Conservation (phyloP, 2,888 invertebrate species). For the Hypena proboscidalis region DNA sequence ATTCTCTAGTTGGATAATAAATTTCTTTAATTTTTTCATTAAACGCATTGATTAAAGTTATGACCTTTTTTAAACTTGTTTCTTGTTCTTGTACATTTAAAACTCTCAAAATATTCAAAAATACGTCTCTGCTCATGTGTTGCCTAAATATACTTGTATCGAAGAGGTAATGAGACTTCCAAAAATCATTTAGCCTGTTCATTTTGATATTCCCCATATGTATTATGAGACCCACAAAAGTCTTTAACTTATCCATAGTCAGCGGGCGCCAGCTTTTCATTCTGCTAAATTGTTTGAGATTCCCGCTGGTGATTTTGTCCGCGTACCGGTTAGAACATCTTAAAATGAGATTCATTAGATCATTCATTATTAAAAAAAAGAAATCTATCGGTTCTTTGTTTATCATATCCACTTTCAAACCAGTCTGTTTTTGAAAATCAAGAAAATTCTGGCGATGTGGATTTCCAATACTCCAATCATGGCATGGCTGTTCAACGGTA, state of each 20-base stretch:
- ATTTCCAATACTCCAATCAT: background rate
- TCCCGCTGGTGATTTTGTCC: background rate
- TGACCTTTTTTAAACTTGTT: conserved; percentile 1
- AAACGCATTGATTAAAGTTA: background rate
- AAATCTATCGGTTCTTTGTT: background rate
- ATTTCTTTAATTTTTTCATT: background rate
- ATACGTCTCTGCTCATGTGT: conserved; percentile 10
- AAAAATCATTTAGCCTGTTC: background rate
- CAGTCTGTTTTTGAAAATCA: background rate
- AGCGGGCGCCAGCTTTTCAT: background rate
- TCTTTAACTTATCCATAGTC: background rate
- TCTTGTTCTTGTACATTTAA: background rate
- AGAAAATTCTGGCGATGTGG: background rate
- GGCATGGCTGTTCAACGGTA: too few relatives aligned
- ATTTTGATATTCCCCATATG: background rate
- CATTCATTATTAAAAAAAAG: background rate
- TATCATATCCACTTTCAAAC: background rate
- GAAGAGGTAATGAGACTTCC: background rate
- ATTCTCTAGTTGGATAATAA: conserved; percentile 4
- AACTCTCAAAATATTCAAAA: background rate
- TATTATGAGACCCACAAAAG: background rate
- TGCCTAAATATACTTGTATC: background rate
- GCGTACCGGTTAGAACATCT: background rate
- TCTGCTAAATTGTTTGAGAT: background rate
- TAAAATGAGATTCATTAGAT: background rate